phyloP scores from a whole-genome alignment of 2,113 vertebrate genomes.

The Uria lomvia region DNA sequence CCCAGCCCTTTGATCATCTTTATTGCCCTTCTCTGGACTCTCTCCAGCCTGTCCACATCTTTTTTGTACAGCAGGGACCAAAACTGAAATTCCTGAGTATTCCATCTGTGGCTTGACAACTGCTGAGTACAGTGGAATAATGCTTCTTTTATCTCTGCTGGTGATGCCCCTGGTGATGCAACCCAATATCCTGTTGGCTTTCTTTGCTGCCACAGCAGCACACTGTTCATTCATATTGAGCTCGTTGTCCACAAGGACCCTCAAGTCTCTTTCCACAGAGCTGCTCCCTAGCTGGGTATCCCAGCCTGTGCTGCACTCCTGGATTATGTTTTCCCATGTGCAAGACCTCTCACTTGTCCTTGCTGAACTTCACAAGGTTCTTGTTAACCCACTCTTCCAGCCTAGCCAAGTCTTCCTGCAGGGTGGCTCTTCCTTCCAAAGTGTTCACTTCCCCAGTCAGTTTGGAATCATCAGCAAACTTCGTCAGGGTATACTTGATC shows the following conservation, averaged over 20 bases:
- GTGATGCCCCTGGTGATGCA: not conserved
- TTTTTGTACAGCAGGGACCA: not conserved
- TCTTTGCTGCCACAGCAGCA: not conserved
- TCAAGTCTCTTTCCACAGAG: not conserved
- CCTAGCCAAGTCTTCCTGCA: not conserved
- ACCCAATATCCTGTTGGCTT: not conserved
- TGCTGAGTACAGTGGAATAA: not conserved
- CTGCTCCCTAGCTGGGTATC: not conserved
- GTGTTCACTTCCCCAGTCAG: not conserved
- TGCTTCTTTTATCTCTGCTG: not conserved
- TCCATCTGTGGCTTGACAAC: not conserved
- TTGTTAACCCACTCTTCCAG: not conserved
- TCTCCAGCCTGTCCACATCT: not conserved
- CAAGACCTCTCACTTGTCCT: not conserved
- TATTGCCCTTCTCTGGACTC: not conserved
- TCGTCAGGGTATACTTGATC: not conserved
- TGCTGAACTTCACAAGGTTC: not conserved
- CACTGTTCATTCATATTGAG: not conserved
- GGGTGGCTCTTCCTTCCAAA: not conserved
- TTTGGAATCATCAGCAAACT: not conserved
- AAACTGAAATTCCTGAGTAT: not conserved
- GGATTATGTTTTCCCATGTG: not conserved
- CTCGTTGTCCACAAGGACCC: not conserved
- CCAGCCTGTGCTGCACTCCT: not conserved
- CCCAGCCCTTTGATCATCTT: not conserved